These are phyloP conservation scores for Acanthococcus lagerstroemiae DNA, from an alignment of 2,888 invertebrate species.

Conservation along the genomic window DNA sequence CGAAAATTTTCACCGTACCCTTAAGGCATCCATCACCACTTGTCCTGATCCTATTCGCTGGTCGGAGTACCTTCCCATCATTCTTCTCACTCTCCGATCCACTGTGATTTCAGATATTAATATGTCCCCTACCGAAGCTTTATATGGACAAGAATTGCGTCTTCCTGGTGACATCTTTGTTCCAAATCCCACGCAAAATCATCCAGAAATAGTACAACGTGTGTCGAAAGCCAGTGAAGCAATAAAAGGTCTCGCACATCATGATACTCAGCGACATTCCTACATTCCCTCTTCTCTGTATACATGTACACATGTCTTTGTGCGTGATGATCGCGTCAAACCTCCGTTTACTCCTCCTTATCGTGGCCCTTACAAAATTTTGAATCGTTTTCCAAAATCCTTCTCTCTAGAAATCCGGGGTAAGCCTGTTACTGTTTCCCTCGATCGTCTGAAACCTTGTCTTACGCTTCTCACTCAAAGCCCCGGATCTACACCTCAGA, in stretches of 20 bases:
- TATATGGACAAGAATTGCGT: no score
- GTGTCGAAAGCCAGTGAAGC: not conserved
- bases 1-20: conserved; percentile 26
- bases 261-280: not conserved
- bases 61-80: not conserved
- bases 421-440: not conserved
- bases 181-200: no score
- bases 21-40: conserved; percentile 28
- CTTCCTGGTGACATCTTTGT: no score
- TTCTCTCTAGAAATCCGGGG: not conserved
- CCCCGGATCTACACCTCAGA: not conserved
- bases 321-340: not conserved
- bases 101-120: not conserved
- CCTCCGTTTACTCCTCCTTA: not conserved
- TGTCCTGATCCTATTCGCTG: conserved; percentile 1
- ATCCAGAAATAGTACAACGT: not conserved
- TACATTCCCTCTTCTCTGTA: not conserved
- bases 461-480: not conserved
- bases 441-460: not conserved
- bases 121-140: no score
- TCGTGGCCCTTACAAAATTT: not conserved
- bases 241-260: not conserved
- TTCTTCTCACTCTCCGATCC: not conserved
- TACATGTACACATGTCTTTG: not conserved
- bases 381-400: not conserved